phyloP scores from a whole-genome alignment of 2,113 vertebrate species.

The Psophia crepitans region DNA sequence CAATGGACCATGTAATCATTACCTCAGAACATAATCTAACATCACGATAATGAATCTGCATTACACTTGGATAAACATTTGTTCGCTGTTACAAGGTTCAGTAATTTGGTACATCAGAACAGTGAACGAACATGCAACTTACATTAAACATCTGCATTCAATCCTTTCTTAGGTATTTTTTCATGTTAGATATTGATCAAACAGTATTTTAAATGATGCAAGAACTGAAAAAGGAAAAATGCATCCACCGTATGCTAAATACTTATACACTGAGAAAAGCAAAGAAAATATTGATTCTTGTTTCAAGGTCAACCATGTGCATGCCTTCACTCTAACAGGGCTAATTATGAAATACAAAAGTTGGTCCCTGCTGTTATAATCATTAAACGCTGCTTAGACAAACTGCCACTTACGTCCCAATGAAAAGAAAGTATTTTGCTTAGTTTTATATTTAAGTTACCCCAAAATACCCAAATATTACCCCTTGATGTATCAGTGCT shows the following conservation, averaged over 20 bases:
- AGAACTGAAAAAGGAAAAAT: background rate
- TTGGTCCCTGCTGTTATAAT: background rate
- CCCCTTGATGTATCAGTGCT: background rate
- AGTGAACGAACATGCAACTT: background rate
- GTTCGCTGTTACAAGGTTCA: background rate
- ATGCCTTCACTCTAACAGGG: background rate
- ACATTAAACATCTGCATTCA: background rate
- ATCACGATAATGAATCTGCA: background rate
- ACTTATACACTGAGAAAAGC: background rate
- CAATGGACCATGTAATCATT: background rate
- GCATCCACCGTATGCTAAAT: background rate
- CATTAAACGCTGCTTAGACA: background rate
- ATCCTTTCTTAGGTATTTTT: background rate
- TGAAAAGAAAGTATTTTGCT: background rate
- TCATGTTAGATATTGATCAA: background rate
- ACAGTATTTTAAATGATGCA: background rate
- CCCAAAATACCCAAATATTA: background rate
- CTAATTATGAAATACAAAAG: background rate
- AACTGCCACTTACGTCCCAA: background rate
- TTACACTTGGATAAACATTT: slow-evolving; percentile 38
- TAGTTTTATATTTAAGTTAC: background rate
- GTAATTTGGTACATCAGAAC: background rate
- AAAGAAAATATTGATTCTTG: background rate
- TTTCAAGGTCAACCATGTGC: background rate
- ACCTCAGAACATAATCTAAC: slow-evolving; percentile 6